Percentiles rank a stretch among this genome's conserved stretches.
phyloP scores from a whole-genome alignment of 2,888 invertebrate species.

The Allygus modestus region DNA sequence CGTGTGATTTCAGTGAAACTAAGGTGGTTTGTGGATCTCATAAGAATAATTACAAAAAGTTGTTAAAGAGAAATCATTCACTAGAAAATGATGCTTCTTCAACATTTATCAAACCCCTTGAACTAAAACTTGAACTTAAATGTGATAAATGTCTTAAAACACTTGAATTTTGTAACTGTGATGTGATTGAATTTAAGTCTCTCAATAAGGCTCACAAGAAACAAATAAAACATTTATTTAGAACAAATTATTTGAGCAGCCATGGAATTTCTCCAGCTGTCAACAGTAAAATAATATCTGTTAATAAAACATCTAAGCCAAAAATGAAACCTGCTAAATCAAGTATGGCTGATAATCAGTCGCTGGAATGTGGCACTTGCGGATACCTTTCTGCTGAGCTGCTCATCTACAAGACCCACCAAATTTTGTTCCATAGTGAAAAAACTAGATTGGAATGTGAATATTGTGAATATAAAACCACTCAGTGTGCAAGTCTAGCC shows the following conservation, averaged over 20 bases:
- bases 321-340: not conserved
- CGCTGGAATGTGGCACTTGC: not conserved
- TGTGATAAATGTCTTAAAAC: not conserved
- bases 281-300: no score
- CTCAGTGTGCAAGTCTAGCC: not conserved
- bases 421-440: conserved; percentile 14
- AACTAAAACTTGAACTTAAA: not conserved
- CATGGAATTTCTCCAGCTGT: not conserved
- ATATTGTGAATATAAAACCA: conserved; percentile 10
- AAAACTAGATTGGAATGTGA: conserved; percentile 23
- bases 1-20: not conserved
- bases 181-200: not conserved
- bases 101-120: not conserved
- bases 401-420: conserved; percentile 9
- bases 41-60: not conserved
- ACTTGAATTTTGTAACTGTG: not conserved
- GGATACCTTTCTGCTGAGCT: not conserved
- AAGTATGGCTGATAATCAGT: not conserved
- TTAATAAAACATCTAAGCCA: not conserved
- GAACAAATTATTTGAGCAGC: not conserved
- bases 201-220: not conserved
- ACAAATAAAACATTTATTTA: not conserved
- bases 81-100: not conserved
- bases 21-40: not conserved
- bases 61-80: not conserved